phyloP scores from a whole-genome alignment of 2,113 vertebrate species.

The Larimichthys crocea region DNA sequence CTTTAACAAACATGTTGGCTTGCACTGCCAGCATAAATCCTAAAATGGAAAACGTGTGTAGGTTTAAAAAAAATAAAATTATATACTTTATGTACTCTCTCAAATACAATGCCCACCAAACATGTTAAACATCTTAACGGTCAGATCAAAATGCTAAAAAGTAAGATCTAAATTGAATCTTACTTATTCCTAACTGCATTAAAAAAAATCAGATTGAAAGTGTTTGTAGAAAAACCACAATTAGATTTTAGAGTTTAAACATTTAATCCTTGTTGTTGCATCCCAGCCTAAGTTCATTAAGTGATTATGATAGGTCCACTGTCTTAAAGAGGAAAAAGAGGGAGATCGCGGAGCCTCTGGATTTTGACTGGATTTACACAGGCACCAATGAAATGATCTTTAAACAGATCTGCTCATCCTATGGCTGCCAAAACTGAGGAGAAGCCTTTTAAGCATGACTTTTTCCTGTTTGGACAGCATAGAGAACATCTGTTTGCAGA shows the following conservation, averaged over 20 bases:
- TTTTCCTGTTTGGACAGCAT: constrained; percentile 4
- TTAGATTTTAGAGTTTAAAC: constrained; percentile 1
- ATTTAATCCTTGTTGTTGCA: constrained; percentile 31
- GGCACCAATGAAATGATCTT: constrained; percentile 4
- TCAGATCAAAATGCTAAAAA: neutral
- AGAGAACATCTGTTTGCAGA: neutral
- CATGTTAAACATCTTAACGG: neutral
- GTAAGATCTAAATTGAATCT: neutral
- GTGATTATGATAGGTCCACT: constrained; percentile 10
- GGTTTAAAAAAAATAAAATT: neutral
- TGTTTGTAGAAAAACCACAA: neutral
- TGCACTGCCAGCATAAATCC: neutral
- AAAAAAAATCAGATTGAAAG: constrained; percentile 5
- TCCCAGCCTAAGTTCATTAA: constrained; percentile 42
- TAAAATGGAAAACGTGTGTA: neutral
- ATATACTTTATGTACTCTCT: too few species aligned
- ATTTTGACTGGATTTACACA: constrained; percentile 48
- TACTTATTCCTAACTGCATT: neutral
- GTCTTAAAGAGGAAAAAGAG: constrained; percentile 26
- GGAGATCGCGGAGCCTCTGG: constrained; percentile 32
- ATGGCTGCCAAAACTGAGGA: constrained; percentile 5
- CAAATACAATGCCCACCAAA: neutral
- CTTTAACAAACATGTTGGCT: neutral
- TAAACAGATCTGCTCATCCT: constrained; percentile 6
- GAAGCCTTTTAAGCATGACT: constrained; percentile 8